These are phyloP conservation scores for Mastomys natalensis DNA, from an alignment of 2,113 vertebrate species.

Conservation along the genomic window DNA sequence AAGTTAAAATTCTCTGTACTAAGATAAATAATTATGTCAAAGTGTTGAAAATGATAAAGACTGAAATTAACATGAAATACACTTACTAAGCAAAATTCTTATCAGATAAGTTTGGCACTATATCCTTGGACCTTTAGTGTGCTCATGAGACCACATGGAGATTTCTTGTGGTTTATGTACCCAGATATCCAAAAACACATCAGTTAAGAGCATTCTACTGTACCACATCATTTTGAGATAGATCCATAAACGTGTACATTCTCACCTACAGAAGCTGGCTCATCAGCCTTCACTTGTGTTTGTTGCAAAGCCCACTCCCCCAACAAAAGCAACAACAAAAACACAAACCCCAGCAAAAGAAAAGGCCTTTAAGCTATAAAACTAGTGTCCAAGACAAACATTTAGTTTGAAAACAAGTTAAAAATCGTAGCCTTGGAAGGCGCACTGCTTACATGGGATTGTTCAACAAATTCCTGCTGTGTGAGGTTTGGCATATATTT, in stretches of 20 bases:
- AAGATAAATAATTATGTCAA: slow-evolving; percentile 25
- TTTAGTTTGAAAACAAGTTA: slow-evolving; percentile 86
- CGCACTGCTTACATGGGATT: slow-evolving; percentile 88
- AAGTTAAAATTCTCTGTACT: slow-evolving; percentile 12
- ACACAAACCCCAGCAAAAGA: slow-evolving; percentile 51
- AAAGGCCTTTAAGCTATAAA: slow-evolving; percentile 83
- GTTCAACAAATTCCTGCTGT: slow-evolving; percentile 90
- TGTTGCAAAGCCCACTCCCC: slow-evolving; percentile 48
- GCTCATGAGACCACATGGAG: background rate
- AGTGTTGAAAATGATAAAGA: slow-evolving; percentile 35
- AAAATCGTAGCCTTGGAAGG: slow-evolving; percentile 88
- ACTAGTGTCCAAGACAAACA: slow-evolving; percentile 86
- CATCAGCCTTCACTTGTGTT: slow-evolving; percentile 78
- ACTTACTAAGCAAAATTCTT: slow-evolving; percentile 53
- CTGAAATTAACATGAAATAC: slow-evolving; percentile 46
- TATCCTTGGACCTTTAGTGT: slow-evolving; percentile 26
- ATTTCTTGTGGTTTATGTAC: slow-evolving; percentile 28
- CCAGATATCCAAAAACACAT: slow-evolving; percentile 21
- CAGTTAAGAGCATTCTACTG: slow-evolving; percentile 21
- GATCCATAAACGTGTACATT: slow-evolving; percentile 55
- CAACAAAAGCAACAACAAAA: slow-evolving; percentile 64
- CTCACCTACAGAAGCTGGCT: slow-evolving; percentile 79
- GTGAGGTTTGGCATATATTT: slow-evolving; percentile 89
- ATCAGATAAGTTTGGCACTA: slow-evolving; percentile 48
- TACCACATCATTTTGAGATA: slow-evolving; percentile 67